Evolutionary conservation across 2,888 invertebrate species (phyloP), one percentile per base, ranked within the genome.

Genomic region (Trichogramma evanescens): DNA sequence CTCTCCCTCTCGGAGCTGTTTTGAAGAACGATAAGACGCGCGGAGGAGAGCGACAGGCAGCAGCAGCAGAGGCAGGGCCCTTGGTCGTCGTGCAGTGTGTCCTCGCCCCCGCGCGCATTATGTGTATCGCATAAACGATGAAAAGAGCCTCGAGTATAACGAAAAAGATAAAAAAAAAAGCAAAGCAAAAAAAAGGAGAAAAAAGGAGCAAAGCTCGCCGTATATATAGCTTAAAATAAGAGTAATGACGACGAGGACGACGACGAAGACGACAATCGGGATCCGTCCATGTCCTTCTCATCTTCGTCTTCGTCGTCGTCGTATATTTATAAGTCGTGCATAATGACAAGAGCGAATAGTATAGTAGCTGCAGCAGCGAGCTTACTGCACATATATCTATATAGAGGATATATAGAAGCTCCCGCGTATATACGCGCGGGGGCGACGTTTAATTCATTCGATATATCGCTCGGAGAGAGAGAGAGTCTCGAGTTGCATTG

Each of bases 401-500:
- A 26, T 2, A 26, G 26, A 26, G 26, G 26, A 26, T 26, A 26
- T 26, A 26, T 26, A 26, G 26, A 26, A 26, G 26, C 26, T 26
- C 26, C 26, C 26, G 26, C 26, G 26, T 26, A 26, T 26, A 26
- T 26, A 26, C 26, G 26, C 26, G 26, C 13, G 48, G 6, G 10
- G 10, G 56, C 56, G 56, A 59, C 62, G 58, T 59, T 63, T 56
- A 63, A 63, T 63, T 63, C 63, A 63, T 63, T 63, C 61, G 61
- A 63, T 59, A 61, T 54, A 61, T 63, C 48, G 63, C 59, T 54
- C 57, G 51, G 63, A 63, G 59, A 59, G 9, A 59, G 9, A 13
- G 13, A 49, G 49, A 13, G 26, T 26, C 26, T 26, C 26, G 26
- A 26, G 26, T 26, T 26, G 26, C 26, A 26, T 26, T 4, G 13